These are phyloP conservation scores for Scomber scombrus DNA, from an alignment of 2,113 vertebrate genomes.

Conservation along the genomic window DNA sequence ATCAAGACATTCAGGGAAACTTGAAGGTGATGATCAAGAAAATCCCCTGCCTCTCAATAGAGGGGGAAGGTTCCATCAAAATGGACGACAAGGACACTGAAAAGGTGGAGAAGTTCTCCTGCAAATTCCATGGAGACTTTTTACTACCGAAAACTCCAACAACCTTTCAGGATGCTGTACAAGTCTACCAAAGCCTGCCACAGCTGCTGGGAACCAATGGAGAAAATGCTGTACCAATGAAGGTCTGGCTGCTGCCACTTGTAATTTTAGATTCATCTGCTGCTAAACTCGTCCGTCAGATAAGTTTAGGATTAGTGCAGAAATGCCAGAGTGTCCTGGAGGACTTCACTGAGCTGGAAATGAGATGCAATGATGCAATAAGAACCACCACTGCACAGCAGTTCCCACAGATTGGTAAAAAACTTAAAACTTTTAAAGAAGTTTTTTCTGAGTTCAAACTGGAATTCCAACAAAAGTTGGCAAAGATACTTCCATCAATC, in stretches of 20 bases:
- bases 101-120: conserved; percentile 57
- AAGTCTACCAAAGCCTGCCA: conserved; percentile 71
- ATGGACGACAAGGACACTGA: conserved; percentile 23
- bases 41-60: conserved; percentile 8
- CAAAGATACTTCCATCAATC: no score
- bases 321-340: no score
- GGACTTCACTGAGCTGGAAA: no score
- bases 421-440: no score
- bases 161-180: conserved; percentile 67
- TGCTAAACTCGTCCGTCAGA: conserved; percentile 13
- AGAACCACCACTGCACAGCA: not conserved
- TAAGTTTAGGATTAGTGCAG: no score
- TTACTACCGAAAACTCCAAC: not conserved
- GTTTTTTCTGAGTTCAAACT: no score
- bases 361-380: no score
- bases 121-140: conserved; percentile 77
- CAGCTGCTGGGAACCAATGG: conserved; percentile 37
- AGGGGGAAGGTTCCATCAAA: conserved; percentile 28
- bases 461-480: no score
- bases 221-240: conserved; percentile 72
- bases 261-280: conserved; percentile 63
- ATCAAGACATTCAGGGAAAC: conserved; percentile 54
- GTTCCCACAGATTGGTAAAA: no score
- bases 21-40: conserved; percentile 50
- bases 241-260: conserved; percentile 78